These are phyloP conservation scores for Danionella dracula DNA, from an alignment of 2,797 vertebrate genomes.

Conservation along the genomic window DNA sequence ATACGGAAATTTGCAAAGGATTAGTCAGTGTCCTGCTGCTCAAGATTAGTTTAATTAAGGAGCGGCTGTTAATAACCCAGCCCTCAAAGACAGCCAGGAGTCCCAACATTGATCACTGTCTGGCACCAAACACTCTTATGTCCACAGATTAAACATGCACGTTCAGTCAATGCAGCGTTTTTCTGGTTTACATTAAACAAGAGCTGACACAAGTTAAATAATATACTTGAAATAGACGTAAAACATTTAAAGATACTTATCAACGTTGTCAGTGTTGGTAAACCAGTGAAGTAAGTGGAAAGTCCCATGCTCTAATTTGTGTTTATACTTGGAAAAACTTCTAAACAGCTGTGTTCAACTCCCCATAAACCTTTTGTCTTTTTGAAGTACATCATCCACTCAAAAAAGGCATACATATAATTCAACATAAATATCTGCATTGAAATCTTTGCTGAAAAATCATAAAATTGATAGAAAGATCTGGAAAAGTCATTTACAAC, in stretches of 20 bases:
- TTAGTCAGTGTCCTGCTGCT: conserved; percentile 64
- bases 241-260: background rate
- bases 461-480: background rate
- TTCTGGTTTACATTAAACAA: background rate
- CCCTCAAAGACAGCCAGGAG: conserved; percentile 55
- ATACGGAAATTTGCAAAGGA: conserved; percentile 54
- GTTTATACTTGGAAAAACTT: background rate
- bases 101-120: conserved; percentile 48
- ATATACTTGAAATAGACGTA: background rate
- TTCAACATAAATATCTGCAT: background rate
- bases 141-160: background rate
- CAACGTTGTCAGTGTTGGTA: background rate
- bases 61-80: conserved; percentile 64
- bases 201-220: background rate
- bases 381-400: background rate
- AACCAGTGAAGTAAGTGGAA: background rate
- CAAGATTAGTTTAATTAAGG: conserved; percentile 57
- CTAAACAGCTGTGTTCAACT: background rate
- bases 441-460: background rate
- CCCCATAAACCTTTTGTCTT: background rate
- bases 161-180: background rate
- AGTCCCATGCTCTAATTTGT: background rate
- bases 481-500: too few species aligned
- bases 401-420: too few species aligned
- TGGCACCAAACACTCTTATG: conserved; percentile 33